Base-by-base conservation (phyloP, 2,113 vertebrate genomes). In the Hydrochoerus hydrochaeris region DNA sequence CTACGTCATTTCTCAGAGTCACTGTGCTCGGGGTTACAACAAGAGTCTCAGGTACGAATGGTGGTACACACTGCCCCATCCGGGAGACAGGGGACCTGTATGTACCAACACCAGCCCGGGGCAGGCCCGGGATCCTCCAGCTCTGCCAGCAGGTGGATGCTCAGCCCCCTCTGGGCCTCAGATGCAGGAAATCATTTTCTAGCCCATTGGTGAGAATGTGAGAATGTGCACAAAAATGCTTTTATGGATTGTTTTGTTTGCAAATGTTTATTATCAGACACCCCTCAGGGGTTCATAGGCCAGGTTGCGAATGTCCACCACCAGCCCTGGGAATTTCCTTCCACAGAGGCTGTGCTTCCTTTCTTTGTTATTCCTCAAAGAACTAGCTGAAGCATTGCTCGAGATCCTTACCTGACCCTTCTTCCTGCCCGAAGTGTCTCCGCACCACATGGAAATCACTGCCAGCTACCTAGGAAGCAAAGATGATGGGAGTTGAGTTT, bases 311-410 rank as follows among this genome's bases (percentile, higher is more conserved):
- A 97, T 94, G 92, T 97, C 97, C 95, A 73, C 97, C 98, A 97
- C 98, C 92, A 96, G 96, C 97, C 98, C 97, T 99, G 97, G 97
- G 98, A 98, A 99, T 98, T 98, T 97, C 98, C 98, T 98, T 97
- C 95, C 85, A 98, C 95, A 96, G 52, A 60, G 7, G 95, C 98
- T 97, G 96, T 77, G 87, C 94, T 99, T 99, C 99, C 99, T 98
- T 32, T 95, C 97, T 99, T 99, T 99, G 99, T 99, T 98, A 96
- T 46, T 75, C 62, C 57, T 91, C 88, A 97, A 92, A 98, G 98
- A 98, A 97, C 98, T 97, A 96, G 73, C 62, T 62, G 87, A 95
- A 97, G 88, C 80, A 90, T 95, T 97, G 84, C 89, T 98, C 88
- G 78, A 97, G 95, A 98, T 98, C 94, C 97, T 98, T 71, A 41